A percentile compares a stretch with the other conserved stretches of the same genome.
phyloP scores from a whole-genome alignment of 2,113 vertebrate species.

The Emberiza fucata region DNA sequence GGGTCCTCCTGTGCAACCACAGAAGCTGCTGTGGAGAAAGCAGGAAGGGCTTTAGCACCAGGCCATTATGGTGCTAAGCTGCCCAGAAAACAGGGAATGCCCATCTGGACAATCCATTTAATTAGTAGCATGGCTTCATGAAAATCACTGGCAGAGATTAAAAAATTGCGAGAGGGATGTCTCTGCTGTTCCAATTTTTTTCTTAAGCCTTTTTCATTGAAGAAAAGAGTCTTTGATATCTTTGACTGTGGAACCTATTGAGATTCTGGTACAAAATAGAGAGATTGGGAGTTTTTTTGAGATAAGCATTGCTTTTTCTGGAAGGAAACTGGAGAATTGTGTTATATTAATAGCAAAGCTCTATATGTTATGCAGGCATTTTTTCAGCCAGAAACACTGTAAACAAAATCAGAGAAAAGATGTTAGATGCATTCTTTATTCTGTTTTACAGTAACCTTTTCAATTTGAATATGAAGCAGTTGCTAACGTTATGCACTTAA shows the following conservation, averaged over 20 bases:
- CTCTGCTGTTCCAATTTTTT: neutral
- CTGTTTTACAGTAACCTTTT: neutral
- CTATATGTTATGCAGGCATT: rapidly evolving
- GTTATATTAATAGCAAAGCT: neutral
- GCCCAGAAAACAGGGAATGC: neutral
- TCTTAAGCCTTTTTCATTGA: neutral
- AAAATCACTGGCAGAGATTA: neutral
- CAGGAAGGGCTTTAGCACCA: neutral
- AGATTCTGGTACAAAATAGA: neutral
- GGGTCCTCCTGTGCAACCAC: neutral
- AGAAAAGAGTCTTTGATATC: neutral
- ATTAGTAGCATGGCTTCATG: neutral
- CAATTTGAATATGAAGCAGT: neutral
- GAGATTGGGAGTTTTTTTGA: neutral
- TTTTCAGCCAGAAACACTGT: neutral
- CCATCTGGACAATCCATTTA: neutral
- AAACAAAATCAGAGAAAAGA: neutral
- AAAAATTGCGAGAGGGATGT: neutral
- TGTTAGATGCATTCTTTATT: neutral
- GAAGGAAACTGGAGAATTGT: neutral
- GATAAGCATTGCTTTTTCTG: neutral
- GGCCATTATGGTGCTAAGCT: neutral
- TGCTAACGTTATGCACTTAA: neutral
- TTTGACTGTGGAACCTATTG: neutral
- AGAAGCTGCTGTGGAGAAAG: neutral